Evolutionary conservation across 2,113 vertebrate species (phyloP), one percentile per base, ranked within the genome.

Genomic region (Clarias magur): DNA sequence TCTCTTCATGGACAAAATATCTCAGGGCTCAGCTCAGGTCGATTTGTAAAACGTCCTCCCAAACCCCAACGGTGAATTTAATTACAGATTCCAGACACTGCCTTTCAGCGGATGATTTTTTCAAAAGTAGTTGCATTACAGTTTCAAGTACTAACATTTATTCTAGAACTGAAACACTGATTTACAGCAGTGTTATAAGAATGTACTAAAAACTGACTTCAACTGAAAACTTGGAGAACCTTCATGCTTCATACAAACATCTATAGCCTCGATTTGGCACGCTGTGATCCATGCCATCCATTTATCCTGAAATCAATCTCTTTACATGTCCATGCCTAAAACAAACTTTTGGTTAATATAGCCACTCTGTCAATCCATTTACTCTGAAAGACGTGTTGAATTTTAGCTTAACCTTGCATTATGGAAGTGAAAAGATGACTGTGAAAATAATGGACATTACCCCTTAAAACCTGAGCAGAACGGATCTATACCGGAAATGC

Each of bases 1-100:
- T 84, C 82, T 89, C 84, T 81, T 84, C 86, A 23, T 90, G 91
- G 92, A 34, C 25, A 86, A 79, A 85, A 72, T 72, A 54, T 82
- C 27, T 88, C 16, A 38, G 91, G 91, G 90, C 54, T 56, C 82
- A 86, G 42, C 84, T 87, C 53, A 34, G 85, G 85, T 85, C 86
- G 78, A 78, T 72, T 84, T 91, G 13, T 84, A 91, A 90, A 91
- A 89, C 85, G 90, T 34, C 59, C 63, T 56, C 23, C 23, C 1
- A 65, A 70, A 27, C 53, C 79, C 89, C 88, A 65, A 84, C 92
- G 91, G 91, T 86, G 12, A 23, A n/a, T 82, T 59, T 81, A 8
- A 63, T 63, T 3, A 86, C 7, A n/a, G 19, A 48, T 63, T 25
- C 70, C 21, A 17, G 76, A n/a, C 30, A 25, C 4, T 68, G 38